Conservation (phyloP, 1,140 invertebrate species). For the Zaprionus lachaisei region DNA sequence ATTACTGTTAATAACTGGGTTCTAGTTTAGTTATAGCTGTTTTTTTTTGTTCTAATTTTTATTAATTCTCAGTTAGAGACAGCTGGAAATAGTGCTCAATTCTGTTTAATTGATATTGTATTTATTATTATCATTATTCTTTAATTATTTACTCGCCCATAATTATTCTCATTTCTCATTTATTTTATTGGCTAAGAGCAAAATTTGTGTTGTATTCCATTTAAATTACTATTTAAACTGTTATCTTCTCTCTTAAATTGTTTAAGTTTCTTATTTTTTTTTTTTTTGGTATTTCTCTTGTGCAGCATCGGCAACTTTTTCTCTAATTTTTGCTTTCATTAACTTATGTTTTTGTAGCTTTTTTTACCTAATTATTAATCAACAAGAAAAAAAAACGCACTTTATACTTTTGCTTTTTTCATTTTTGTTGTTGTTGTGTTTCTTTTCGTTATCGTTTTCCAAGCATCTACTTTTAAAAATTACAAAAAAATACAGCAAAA, state of each 20-base stretch:
- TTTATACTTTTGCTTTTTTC: slow-evolving; percentile 39
- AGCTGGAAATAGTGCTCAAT: slow-evolving; percentile 52
- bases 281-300: slow-evolving; percentile 41
- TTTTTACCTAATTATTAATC: slow-evolving; percentile 80
- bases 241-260: slow-evolving; percentile 16
- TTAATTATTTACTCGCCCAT: slow-evolving; percentile 15
- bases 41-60: slow-evolving; percentile 4
- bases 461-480: slow-evolving; percentile 71
- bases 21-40: slow-evolving; percentile 9
- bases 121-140: slow-evolving; percentile 13
- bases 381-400: slow-evolving; percentile 74
- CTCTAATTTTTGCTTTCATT: slow-evolving; percentile 47
- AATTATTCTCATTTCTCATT: slow-evolving; percentile 17
- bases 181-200: slow-evolving; percentile 53
- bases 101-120: slow-evolving; percentile 19
- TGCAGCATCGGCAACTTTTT: slow-evolving; percentile 24
- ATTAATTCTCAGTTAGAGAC: slow-evolving; percentile 34
- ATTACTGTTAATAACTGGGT: slow-evolving; percentile 25
- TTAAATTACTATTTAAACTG: slow-evolving; percentile 42
- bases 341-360: slow-evolving; percentile 60
- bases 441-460: slow-evolving; percentile 37
- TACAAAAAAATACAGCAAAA: slow-evolving; percentile 58
- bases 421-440: slow-evolving; percentile 28
- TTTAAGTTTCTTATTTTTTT: slow-evolving; percentile 27
- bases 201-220: slow-evolving; percentile 26